These are phyloP conservation scores for Chymomyza fuscimana DNA, from an alignment of 2,888 invertebrate genomes.

Conservation along the genomic window DNA sequence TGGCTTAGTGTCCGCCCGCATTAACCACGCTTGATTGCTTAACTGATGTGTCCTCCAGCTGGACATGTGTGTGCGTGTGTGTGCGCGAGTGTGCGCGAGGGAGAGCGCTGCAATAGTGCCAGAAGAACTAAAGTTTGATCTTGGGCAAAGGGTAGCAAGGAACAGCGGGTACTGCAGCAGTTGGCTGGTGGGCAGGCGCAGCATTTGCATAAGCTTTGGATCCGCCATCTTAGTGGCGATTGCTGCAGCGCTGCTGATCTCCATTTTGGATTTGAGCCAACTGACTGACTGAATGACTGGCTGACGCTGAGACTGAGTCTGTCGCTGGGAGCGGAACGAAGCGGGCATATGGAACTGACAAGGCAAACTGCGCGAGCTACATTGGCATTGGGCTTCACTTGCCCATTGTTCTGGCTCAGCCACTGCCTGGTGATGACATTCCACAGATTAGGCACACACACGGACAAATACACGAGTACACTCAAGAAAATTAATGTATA, in stretches of 20 bases:
- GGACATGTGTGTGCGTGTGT: background rate
- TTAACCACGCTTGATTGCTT: conserved; percentile 70
- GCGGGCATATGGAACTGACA: conserved; percentile 1
- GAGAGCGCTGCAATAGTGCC: conserved; percentile 4
- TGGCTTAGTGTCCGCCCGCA: conserved; percentile 76
- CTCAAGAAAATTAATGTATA: background rate
- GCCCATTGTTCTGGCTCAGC: conserved; percentile 62
- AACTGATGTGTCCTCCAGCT: conserved; percentile 28
- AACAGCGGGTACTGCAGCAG: background rate
- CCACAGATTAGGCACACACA: conserved; percentile 61
- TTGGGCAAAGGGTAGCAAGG: background rate
- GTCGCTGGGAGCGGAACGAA: background rate
- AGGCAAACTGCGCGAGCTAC: background rate
- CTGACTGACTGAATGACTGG: background rate
- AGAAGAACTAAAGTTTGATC: background rate
- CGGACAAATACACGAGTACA: background rate
- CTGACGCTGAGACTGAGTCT: background rate
- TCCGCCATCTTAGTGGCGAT: conserved; percentile 5
- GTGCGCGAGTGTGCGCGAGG: background rate
- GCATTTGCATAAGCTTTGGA: conserved; percentile 4
- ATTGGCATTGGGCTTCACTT: background rate
- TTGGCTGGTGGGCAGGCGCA: conserved; percentile 6
- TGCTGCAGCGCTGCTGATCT: conserved; percentile 11
- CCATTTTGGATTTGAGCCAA: conserved; percentile 19
- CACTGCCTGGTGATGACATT: conserved; percentile 61